Base-by-base conservation (phyloP, 2,797 vertebrate genomes). In the Gambelia wislizenii region DNA sequence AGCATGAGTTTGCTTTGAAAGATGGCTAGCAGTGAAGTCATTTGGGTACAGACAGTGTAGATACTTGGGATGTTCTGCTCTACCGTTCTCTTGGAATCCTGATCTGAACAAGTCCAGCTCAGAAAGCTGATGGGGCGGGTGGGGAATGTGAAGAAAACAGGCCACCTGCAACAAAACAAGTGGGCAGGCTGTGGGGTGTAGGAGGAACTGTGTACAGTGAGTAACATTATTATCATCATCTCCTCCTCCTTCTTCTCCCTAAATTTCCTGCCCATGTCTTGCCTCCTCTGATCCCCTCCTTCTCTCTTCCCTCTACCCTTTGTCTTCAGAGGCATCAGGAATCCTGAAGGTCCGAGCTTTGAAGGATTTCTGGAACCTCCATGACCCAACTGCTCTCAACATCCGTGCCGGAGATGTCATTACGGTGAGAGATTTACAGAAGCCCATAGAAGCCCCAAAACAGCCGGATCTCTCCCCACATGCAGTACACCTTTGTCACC, bases 321-420 rank as follows among this genome's bases (percentile, higher is more conserved):
- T 94, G 69, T 88, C 94, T 90, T 95, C 94, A 99, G 99, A 99
- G 87, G 99, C 99, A 39, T 98, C 98, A 0, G 98, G 98, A 88
- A 98, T 99, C 83, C 94, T 99, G 94, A 98, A 99, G 97, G 99
- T 99, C 84, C 96, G 99, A 92, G 99, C 99, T 6, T 96, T 99
- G 93, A 99, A 99, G 96, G 99, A 99, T 90, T 99, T 98, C 95
- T 99, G 98, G 98, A 99, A 99, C 95, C 96, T 99, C 61, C 99
- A 99, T 0, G 99, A 99, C 12, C 99, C 98, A 0, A 99, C 99
- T 0, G 98, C 99, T n/a, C 98, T 99, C 91, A 99, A 99, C 0
- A 94, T 99, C 92, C 97, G 98, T 18, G 98, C 99, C 0, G 99
- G 99, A 84, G 99, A 99, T 0, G 80, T 99, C 93, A 99, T 99